phyloP scores from a whole-genome alignment of 2,113 vertebrate genomes.

The Apteryx mantelli region DNA sequence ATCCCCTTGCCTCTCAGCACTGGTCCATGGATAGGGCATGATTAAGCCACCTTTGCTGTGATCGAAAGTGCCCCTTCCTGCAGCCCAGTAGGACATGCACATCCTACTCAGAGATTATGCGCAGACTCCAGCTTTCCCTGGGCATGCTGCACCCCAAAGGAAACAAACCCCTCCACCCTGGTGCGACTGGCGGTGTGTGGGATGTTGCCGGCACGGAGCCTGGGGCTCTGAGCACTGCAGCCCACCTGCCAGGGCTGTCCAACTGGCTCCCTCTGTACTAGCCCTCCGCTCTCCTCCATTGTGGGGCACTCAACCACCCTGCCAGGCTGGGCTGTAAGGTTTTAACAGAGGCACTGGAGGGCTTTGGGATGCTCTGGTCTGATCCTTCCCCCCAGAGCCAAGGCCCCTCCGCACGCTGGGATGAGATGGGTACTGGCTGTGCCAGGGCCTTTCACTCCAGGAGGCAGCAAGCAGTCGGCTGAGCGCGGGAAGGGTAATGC shows the following conservation, averaged over 20 bases:
- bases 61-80: not conserved
- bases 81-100: rapidly evolving
- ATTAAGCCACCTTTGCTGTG: not conserved
- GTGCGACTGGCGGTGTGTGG: too few relatives aligned
- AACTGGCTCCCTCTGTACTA: not conserved
- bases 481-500: not conserved
- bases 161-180: too few relatives aligned
- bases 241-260: too few relatives aligned
- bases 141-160: too few relatives aligned
- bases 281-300: not conserved
- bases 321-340: not conserved
- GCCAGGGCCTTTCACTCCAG: not conserved
- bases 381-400: not conserved
- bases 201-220: too few relatives aligned
- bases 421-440: not conserved
- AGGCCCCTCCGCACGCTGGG: not conserved
- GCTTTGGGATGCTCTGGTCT: not conserved
- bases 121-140: too few relatives aligned
- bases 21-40: not conserved
- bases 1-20: not conserved
- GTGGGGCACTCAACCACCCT: not conserved
- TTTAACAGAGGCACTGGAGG: not conserved
- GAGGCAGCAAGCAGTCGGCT: not conserved
- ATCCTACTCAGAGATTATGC: not conserved
- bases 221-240: too few relatives aligned